Evolutionary conservation across 1,140 invertebrate genomes (phyloP).

Genomic region (Carposina sasakii): DNA sequence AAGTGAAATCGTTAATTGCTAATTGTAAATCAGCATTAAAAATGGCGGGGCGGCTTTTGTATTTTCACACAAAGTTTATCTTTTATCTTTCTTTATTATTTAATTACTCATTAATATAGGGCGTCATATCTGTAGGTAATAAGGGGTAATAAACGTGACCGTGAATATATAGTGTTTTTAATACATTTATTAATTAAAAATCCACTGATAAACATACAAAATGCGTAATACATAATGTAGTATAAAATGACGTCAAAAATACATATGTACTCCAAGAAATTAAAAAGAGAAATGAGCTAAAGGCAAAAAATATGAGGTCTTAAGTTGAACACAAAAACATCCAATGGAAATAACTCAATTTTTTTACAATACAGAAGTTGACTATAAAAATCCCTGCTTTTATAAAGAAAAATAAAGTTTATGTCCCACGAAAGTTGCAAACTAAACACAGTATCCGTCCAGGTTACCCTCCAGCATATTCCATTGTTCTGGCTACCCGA

Average conservation of each 20-base stretch:
- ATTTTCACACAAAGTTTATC: conserved; percentile 26
- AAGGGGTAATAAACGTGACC: conserved; percentile 37
- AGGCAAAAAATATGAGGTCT: no score
- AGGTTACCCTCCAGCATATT: conserved; percentile 40
- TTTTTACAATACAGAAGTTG: no score
- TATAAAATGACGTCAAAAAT: no score
- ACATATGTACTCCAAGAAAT: no score
- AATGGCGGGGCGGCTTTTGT: conserved; percentile 42
- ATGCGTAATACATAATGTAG: no score
- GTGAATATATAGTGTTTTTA: conserved; percentile 12
- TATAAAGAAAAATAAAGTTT: conserved; percentile 11
- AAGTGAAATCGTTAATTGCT: no score
- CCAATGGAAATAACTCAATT: no score
- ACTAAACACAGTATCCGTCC: conserved; percentile 28
- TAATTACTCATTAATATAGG: conserved; percentile 59
- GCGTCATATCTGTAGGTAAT: conserved; percentile 38
- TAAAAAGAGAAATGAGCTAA: no score
- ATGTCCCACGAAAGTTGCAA: conserved; percentile 29
- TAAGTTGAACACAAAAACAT: no score
- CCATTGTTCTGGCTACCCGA: conserved; percentile 61
- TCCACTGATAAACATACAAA: no score
- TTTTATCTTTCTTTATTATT: conserved; percentile 65
- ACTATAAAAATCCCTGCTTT: no score
- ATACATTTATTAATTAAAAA: conserved; percentile 1
- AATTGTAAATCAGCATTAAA: conserved; percentile 67